Evolutionary conservation across 2,113 vertebrate genomes (phyloP).

Genomic region (Suncus etruscus): DNA sequence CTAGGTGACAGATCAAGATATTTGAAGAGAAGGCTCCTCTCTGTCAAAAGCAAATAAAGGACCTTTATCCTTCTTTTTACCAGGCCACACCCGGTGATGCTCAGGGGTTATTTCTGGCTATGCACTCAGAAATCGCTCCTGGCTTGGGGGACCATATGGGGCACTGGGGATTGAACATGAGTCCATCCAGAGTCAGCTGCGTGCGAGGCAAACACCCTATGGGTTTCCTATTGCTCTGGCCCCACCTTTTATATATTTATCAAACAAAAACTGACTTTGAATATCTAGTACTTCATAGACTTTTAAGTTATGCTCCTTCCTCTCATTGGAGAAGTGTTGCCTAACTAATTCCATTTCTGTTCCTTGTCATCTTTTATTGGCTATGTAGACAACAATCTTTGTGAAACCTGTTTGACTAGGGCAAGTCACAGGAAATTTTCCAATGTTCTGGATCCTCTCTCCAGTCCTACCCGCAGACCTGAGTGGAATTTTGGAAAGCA

Average conservation of each 20-base stretch:
- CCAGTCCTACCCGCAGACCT: conserved; percentile 41
- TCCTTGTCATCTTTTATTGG: neutral
- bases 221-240: too few relatives aligned
- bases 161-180: too few relatives aligned
- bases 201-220: too few relatives aligned
- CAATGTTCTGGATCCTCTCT: neutral
- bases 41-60: neutral
- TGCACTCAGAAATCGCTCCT: too few relatives aligned
- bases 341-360: neutral
- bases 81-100: too few relatives aligned
- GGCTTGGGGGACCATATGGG: too few relatives aligned
- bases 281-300: neutral
- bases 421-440: conserved; percentile 52
- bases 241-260: neutral
- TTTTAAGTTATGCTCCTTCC: neutral
- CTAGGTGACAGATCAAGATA: neutral
- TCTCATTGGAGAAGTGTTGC: neutral
- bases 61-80: neutral
- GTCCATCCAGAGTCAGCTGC: too few relatives aligned
- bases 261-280: conserved; percentile 9
- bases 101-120: too few relatives aligned
- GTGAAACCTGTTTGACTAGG: conserved; percentile 30
- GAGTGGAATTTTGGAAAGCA: conserved; percentile 70
- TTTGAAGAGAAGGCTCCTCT: neutral
- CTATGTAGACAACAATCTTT: neutral